Conservation (phyloP, 2,113 vertebrate species). For the Odocoileus hemionus region DNA sequence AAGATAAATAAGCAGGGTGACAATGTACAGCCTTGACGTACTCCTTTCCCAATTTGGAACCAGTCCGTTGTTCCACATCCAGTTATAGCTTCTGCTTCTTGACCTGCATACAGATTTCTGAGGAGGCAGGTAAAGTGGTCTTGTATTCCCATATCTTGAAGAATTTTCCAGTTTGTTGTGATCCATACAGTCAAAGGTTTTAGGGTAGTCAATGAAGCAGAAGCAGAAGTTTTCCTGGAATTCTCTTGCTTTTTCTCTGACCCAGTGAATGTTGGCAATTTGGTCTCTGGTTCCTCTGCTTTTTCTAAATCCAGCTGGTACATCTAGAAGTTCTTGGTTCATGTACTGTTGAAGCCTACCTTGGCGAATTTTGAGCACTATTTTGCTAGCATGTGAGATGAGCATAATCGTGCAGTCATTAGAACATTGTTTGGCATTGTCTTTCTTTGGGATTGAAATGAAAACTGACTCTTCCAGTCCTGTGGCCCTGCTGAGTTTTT, state of each 20-base stretch:
- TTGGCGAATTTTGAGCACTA: not conserved
- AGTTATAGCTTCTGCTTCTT: not conserved
- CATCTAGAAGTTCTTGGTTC: not conserved
- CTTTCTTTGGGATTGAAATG: not conserved
- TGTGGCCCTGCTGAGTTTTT: not conserved
- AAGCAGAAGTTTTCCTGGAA: not conserved
- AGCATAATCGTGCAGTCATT: accelerated
- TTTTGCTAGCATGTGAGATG: not conserved
- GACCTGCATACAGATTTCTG: not conserved
- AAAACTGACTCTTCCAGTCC: not conserved
- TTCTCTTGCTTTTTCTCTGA: not conserved
- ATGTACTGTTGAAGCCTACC: not conserved
- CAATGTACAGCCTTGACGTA: not conserved
- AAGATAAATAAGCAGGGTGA: not conserved
- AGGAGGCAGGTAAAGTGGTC: not conserved
- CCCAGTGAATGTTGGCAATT: not conserved
- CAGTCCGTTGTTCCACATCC: not conserved
- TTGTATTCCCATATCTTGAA: not conserved
- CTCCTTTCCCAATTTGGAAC: not conserved
- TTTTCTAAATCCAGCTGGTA: not conserved
- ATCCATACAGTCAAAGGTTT: not conserved
- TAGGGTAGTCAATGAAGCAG: not conserved
- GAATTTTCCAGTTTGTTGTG: not conserved
- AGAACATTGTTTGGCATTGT: not conserved
- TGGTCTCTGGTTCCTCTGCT: not conserved